Conservation (phyloP, 1,140 invertebrate species). For the Heterodera carotae region DNA sequence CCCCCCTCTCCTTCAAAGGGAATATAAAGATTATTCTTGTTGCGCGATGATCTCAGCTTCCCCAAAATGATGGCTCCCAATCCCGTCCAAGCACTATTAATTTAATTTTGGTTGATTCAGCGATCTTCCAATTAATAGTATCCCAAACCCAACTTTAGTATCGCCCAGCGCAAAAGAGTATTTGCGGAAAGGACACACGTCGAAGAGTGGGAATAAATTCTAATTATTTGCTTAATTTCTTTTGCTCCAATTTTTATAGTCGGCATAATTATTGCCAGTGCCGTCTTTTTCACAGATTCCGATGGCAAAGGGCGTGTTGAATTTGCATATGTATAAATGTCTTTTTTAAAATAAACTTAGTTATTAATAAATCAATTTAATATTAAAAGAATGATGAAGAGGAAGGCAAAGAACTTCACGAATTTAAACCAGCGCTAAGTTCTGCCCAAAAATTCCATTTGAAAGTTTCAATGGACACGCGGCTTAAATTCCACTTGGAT, state of each 20-base stretch:
- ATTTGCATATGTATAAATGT: not conserved
- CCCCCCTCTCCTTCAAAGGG: too few relatives aligned
- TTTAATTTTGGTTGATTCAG: too few relatives aligned
- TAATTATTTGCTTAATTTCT: not conserved
- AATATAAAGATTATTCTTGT: too few relatives aligned
- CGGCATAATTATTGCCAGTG: not conserved
- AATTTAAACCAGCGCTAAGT: not conserved
- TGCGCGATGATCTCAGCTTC: too few relatives aligned
- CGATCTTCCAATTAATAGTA: too few relatives aligned
- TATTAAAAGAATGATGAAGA: too few relatives aligned
- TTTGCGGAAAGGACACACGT: not conserved
- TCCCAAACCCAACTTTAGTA: not conserved
- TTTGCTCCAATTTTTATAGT: not conserved
- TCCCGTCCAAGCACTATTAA: too few relatives aligned
- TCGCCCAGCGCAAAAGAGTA: not conserved
- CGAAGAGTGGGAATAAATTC: not conserved
- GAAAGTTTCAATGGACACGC: not conserved
- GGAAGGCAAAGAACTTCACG: not conserved
- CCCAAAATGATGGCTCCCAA: too few relatives aligned
- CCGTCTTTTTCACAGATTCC: not conserved
- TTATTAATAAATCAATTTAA: too few relatives aligned
- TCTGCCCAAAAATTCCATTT: not conserved
- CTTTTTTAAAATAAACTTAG: too few relatives aligned
- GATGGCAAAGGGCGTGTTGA: not conserved
- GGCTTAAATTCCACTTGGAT: not conserved